phyloP scores from a whole-genome alignment of 2,888 invertebrate species.

The Malthinus seriepunctatus region DNA sequence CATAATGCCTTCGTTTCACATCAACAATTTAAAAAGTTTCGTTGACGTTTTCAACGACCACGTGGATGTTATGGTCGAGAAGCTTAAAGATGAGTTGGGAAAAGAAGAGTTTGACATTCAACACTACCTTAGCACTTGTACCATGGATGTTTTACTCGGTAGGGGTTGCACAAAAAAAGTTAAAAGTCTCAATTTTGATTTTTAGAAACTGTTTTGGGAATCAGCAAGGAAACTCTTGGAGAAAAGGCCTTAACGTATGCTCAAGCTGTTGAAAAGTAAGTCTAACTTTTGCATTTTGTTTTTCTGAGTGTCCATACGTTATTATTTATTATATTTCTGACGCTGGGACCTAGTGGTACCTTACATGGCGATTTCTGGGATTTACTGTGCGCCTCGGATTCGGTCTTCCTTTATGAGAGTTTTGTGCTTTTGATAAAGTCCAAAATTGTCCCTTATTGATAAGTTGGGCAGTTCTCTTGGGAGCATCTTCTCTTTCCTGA shows the following conservation, averaged over 20 bases:
- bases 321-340: background rate
- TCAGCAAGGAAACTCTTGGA: slow-evolving; percentile 40
- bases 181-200: background rate
- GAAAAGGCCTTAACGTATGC: slow-evolving; percentile 34
- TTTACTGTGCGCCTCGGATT: too few relatives aligned
- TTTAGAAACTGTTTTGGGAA: slow-evolving; percentile 37
- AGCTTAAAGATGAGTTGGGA: slow-evolving; percentile 28
- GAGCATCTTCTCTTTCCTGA: too few relatives aligned
- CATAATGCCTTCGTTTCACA: slow-evolving; percentile 36
- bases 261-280: slow-evolving; percentile 36
- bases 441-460: too few relatives aligned
- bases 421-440: too few relatives aligned
- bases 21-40: slow-evolving; percentile 34
- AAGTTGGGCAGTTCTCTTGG: too few relatives aligned
- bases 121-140: slow-evolving; percentile 30
- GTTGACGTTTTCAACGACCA: slow-evolving; percentile 36
- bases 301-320: too few relatives aligned
- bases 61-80: slow-evolving; percentile 24
- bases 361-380: too few relatives aligned
- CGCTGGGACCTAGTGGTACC: too few relatives aligned
- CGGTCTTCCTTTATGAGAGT: too few relatives aligned
- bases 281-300: too few relatives aligned
- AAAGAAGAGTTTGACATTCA: slow-evolving; percentile 37
- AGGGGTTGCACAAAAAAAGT: background rate
- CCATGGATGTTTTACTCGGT: slow-evolving; percentile 37